Conservation (phyloP, 2,797 vertebrate species). For the Nothura maculosa region DNA sequence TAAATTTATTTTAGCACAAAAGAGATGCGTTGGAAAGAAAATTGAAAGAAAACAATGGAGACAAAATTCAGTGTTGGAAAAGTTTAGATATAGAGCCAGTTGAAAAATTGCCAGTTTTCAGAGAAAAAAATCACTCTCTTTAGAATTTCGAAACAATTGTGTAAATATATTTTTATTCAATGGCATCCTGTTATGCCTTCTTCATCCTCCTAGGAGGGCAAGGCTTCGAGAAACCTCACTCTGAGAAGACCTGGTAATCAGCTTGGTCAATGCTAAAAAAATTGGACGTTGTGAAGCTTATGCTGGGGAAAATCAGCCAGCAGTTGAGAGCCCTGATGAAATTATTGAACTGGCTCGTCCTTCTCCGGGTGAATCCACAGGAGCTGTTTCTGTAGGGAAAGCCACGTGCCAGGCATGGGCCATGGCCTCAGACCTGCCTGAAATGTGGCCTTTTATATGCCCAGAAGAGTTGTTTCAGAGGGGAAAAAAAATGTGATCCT, state of each 20-base stretch:
- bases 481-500: background rate
- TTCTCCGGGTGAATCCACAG: background rate
- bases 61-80: background rate
- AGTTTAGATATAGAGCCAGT: background rate
- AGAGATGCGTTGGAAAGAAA: background rate
- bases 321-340: background rate
- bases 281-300: background rate
- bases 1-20: conserved; percentile 41
- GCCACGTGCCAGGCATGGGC: background rate
- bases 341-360: background rate
- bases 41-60: conserved; percentile 23
- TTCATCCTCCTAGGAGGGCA: background rate
- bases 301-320: background rate
- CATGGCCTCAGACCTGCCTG: background rate
- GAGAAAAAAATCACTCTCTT: background rate
- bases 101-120: conserved; percentile 8
- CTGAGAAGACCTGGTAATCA: background rate
- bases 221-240: background rate
- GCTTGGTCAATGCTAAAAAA: background rate
- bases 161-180: background rate
- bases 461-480: background rate
- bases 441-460: background rate
- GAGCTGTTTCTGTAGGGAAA: background rate
- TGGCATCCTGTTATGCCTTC: background rate
- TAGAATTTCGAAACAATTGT: conserved; percentile 16